A percentile compares a stretch with the other conserved stretches of the same genome.
Evolutionary conservation across 2,888 invertebrate genomes (phyloP).

Genomic region (Steinernema hermaphroditum): DNA sequence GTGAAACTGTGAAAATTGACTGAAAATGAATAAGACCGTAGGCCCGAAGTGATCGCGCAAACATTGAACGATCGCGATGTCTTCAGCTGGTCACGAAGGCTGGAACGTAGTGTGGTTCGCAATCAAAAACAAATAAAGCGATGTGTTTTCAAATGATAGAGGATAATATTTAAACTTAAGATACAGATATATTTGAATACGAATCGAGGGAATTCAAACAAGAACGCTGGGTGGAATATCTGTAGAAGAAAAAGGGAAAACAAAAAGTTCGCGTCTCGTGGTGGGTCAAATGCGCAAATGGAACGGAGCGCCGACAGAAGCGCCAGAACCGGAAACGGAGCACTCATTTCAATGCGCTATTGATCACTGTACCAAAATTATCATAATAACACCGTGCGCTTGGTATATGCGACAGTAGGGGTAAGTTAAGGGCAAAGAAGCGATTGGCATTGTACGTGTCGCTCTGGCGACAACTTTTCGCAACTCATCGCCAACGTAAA

Average conservation of each 20-base stretch:
- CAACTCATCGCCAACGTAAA: not conserved
- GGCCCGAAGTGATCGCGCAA: too few species aligned
- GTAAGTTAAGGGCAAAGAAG: not conserved
- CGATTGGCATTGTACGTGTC: not conserved
- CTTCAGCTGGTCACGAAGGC: too few species aligned
- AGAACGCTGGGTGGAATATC: too few species aligned
- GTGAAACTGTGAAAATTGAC: too few species aligned
- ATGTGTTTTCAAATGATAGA: too few species aligned
- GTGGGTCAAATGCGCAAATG: conserved; percentile 27
- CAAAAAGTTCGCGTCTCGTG: not conserved
- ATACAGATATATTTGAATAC: too few species aligned
- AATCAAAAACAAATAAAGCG: too few species aligned
- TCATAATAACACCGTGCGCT: conserved; percentile 23
- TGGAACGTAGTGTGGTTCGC: too few species aligned
- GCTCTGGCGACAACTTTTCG: conserved; percentile 16
- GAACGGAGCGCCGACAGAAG: conserved; percentile 7
- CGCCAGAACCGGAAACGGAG: conserved; percentile 16
- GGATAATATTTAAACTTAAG: too few species aligned
- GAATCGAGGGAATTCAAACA: too few species aligned
- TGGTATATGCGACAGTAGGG: not conserved
- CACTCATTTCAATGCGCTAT: not conserved
- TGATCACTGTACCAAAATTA: conserved; percentile 13
- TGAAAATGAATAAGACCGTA: too few species aligned
- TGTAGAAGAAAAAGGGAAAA: not conserved
- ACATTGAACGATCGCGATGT: too few species aligned